Evolutionary conservation across 2,888 invertebrate genomes (phyloP).

Genomic region (Geophilus truncorum): DNA sequence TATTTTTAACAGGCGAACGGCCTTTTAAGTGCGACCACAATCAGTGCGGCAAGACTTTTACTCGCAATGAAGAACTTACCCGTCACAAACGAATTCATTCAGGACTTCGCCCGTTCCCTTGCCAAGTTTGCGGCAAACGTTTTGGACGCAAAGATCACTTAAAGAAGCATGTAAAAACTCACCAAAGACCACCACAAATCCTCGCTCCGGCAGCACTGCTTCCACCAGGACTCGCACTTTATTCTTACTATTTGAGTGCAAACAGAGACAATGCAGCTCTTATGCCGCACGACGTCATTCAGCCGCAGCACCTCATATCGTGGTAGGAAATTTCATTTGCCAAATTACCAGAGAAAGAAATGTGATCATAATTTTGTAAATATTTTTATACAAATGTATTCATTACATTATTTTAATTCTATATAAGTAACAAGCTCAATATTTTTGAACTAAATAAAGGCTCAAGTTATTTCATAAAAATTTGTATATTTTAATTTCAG

Average conservation of each 20-base stretch:
- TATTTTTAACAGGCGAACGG: slow-evolving; percentile 60
- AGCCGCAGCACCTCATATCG: background rate
- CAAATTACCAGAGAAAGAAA: too few species aligned
- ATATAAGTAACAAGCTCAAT: background rate
- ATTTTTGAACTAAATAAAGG: background rate
- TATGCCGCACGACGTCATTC: background rate
- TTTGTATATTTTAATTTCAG: too few species aligned
- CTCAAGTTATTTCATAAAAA: background rate
- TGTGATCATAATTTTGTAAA: background rate
- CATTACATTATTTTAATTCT: background rate
- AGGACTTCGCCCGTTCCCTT: slow-evolving; percentile 77
- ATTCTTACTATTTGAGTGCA: slow-evolving; percentile 25
- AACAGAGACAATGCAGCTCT: background rate
- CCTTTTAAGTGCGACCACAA: slow-evolving; percentile 82
- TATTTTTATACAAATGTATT: background rate
- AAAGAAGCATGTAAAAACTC: slow-evolving; percentile 87
- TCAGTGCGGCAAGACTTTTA: slow-evolving; percentile 82
- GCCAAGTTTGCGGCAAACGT: slow-evolving; percentile 80
- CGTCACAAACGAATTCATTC: slow-evolving; percentile 87
- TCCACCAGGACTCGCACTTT: slow-evolving; percentile 19
- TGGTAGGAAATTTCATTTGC: background rate
- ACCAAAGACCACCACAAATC: slow-evolving; percentile 48
- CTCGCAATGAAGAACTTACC: slow-evolving; percentile 84
- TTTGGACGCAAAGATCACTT: slow-evolving; percentile 92
- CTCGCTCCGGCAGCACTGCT: slow-evolving; percentile 25